phyloP scores from a whole-genome alignment of 2,113 vertebrate genomes.

The Siniperca chuatsi region DNA sequence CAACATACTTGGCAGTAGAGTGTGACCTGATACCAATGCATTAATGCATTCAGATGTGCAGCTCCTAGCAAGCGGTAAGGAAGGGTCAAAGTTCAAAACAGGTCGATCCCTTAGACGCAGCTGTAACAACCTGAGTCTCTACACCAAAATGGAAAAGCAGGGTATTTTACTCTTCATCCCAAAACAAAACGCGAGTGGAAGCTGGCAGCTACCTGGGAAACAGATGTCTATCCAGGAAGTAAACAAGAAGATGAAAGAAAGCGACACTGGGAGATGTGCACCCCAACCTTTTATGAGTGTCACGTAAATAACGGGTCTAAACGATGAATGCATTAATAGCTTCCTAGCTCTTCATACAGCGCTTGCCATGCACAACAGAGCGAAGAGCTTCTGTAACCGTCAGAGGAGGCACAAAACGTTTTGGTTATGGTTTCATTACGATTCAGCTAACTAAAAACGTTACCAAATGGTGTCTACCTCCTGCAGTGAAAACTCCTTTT shows the following conservation, averaged over 20 bases:
- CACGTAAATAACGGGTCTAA: not conserved
- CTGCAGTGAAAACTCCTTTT: conserved; percentile 3
- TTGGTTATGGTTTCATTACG: not conserved
- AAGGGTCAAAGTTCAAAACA: conserved; percentile 17
- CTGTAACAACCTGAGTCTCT: not conserved
- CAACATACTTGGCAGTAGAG: not conserved
- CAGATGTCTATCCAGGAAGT: conserved; percentile 32
- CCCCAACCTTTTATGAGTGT: not conserved
- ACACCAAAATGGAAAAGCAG: conserved; percentile 10
- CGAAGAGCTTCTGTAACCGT: not conserved
- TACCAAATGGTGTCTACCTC: not conserved
- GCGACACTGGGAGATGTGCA: not conserved
- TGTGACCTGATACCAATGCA: not conserved
- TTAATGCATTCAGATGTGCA: not conserved
- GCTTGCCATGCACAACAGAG: not conserved
- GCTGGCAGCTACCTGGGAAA: conserved; percentile 19
- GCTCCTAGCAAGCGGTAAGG: not conserved
- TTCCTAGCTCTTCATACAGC: not conserved
- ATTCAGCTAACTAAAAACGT: not conserved
- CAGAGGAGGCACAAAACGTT: not conserved
- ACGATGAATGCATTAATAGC: not conserved
- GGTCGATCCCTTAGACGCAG: not conserved
- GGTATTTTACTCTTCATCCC: not conserved
- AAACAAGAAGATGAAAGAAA: not conserved
- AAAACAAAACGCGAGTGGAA: not conserved